Conservation (phyloP, 2,888 invertebrate genomes). For the Pristionchus entomophagus region DNA sequence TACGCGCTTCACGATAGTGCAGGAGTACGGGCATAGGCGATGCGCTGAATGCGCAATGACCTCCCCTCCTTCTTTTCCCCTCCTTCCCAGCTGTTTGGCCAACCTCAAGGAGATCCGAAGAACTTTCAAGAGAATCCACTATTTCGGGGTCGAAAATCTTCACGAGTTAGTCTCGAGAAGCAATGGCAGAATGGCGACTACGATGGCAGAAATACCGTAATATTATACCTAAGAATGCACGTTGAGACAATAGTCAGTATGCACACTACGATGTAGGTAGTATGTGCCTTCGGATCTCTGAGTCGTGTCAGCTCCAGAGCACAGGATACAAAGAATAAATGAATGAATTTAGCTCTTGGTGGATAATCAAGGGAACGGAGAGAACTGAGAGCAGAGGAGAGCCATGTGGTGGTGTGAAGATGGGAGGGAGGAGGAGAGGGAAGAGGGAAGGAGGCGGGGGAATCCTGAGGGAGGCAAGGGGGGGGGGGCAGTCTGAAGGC, state of each 20-base stretch:
- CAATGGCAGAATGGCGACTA: no score
- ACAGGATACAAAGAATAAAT: neutral
- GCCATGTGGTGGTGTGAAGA: neutral
- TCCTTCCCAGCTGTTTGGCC: neutral
- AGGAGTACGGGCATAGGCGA: neutral
- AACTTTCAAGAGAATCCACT: neutral
- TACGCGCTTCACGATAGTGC: neutral
- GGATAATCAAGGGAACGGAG: neutral
- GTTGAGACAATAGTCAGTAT: no score
- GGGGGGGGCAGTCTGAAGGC: neutral
- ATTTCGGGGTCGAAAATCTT: neutral
- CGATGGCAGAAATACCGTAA: no score
- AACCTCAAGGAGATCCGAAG: neutral
- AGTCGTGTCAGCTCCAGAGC: neutral
- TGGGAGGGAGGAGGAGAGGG: slow-evolving; percentile 8
- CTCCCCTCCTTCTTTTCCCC: neutral
- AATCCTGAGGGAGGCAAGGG: neutral
- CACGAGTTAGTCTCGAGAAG: neutral
- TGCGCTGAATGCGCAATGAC: neutral
- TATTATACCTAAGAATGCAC: no score
- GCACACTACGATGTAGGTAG: no score
- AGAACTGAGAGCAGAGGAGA: neutral
- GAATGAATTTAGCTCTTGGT: no score
- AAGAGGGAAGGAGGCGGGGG: neutral
- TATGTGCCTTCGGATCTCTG: no score